These are phyloP conservation scores for Chrysodeixis includens DNA, from an alignment of 2,888 invertebrate species.

Conservation along the genomic window DNA sequence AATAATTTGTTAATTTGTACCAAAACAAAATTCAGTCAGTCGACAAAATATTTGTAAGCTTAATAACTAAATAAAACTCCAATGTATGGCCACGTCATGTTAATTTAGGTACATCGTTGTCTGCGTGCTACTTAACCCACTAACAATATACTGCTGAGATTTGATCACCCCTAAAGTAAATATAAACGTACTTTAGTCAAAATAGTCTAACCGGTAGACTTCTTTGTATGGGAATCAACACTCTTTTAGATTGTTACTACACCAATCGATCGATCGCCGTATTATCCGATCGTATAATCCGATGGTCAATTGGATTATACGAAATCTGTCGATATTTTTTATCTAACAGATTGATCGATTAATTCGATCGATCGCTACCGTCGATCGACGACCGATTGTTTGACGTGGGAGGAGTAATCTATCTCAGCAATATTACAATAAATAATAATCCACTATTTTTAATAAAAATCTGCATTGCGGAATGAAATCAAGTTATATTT, in stretches of 20 bases:
- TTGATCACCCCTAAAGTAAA: slow-evolving; percentile 7
- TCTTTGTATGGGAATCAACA: no score
- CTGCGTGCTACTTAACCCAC: slow-evolving; percentile 19
- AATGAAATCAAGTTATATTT: slow-evolving; percentile 56
- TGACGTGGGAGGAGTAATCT: no score
- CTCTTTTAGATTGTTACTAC: no score
- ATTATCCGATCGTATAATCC: no score
- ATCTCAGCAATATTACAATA: slow-evolving; percentile 20
- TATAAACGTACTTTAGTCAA: background rate
- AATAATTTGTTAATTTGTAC: slow-evolving; percentile 54
- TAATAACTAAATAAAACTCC: slow-evolving; percentile 60
- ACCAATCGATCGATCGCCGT: no score
- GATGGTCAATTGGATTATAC: no score
- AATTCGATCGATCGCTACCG: no score
- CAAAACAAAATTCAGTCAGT: slow-evolving; percentile 23
- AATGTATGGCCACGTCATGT: slow-evolving; percentile 71
- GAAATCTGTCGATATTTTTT: no score
- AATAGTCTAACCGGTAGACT: background rate
- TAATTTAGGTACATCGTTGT: slow-evolving; percentile 61
- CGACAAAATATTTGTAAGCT: slow-evolving; percentile 25
- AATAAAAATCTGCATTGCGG: slow-evolving; percentile 52
- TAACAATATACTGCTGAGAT: slow-evolving; percentile 22
- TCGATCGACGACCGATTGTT: no score
- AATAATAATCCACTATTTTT: slow-evolving; percentile 18
- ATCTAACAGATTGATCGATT: no score